These are phyloP conservation scores for Acromyrmex charruanus DNA, from an alignment of 1,140 invertebrate genomes.

Conservation along the genomic window DNA sequence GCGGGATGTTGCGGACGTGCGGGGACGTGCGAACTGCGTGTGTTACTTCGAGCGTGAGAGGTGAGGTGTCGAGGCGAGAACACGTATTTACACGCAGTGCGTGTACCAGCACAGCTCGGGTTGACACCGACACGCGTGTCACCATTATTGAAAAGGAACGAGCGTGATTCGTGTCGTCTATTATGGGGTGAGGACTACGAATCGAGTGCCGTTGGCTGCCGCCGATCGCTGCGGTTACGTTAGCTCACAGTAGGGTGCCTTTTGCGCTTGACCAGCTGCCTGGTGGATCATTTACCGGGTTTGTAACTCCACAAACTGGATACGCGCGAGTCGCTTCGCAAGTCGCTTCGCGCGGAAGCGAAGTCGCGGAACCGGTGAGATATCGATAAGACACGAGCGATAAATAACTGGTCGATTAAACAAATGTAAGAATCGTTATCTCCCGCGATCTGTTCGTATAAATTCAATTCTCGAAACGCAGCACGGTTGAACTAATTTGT, in stretches of 20 bases:
- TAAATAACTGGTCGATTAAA: neutral
- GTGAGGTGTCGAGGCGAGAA: slow-evolving; percentile 60
- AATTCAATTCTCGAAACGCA: slow-evolving; percentile 16
- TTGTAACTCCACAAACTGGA: slow-evolving; percentile 30
- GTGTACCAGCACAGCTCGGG: slow-evolving; percentile 18
- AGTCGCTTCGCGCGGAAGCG: neutral
- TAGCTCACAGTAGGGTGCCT: slow-evolving; percentile 61
- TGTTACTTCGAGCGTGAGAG: slow-evolving; percentile 38
- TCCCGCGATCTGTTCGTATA: neutral
- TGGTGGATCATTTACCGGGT: slow-evolving; percentile 47
- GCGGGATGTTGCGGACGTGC: neutral
- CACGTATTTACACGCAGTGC: slow-evolving; percentile 45
- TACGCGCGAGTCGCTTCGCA: neutral
- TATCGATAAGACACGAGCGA: neutral
- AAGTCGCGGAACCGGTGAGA: neutral
- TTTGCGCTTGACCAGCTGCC: slow-evolving; percentile 70
- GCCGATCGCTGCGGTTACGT: slow-evolving; percentile 46
- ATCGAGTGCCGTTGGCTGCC: slow-evolving; percentile 53
- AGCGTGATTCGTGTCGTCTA: slow-evolving; percentile 28
- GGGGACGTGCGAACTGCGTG: neutral
- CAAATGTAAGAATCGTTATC: slow-evolving; percentile 25
- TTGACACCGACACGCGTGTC: slow-evolving; percentile 54
- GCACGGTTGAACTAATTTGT: slow-evolving; percentile 43
- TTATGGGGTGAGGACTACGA: slow-evolving; percentile 23
- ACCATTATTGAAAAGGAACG: slow-evolving; percentile 54